Evolutionary conservation across 1,140 invertebrate genomes (phyloP).

Genomic region (Dolichoris vasculosae): DNA sequence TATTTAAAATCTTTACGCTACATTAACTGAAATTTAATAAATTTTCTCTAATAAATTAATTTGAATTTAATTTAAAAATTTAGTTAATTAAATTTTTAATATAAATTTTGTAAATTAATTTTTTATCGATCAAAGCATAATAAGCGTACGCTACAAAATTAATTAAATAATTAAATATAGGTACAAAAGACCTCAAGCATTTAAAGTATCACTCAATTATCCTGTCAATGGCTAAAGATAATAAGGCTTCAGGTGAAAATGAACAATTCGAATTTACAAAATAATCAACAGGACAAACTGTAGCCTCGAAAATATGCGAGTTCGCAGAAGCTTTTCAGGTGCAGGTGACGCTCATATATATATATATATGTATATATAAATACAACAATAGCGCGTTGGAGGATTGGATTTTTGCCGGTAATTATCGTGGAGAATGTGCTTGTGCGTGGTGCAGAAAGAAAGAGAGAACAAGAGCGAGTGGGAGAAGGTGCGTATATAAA

Average conservation of each 20-base stretch:
- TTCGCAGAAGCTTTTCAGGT: constrained; percentile 10
- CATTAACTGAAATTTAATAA: too few relatives aligned
- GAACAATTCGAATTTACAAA: not conserved
- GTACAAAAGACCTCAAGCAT: not conserved
- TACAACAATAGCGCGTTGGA: not conserved
- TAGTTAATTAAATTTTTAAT: not conserved
- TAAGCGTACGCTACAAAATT: not conserved
- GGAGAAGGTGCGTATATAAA: not conserved
- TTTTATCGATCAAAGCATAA: not conserved
- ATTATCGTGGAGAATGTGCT: constrained; percentile 49
- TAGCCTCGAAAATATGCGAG: not conserved
- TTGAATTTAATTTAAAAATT: not conserved
- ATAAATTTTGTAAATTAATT: not conserved
- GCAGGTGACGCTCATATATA: not conserved
- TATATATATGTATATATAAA: not conserved
- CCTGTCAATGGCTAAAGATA: not conserved
- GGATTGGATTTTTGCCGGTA: constrained; percentile 33
- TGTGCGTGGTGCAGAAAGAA: constrained; percentile 38
- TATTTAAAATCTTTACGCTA: too few relatives aligned
- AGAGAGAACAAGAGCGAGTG: not conserved
- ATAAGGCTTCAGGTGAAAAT: not conserved
- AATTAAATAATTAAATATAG: not conserved
- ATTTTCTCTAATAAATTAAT: too few relatives aligned
- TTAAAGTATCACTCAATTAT: not conserved
- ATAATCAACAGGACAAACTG: not conserved